phyloP scores from a whole-genome alignment of 2,113 vertebrate genomes.

The Neodon shergylaensis region DNA sequence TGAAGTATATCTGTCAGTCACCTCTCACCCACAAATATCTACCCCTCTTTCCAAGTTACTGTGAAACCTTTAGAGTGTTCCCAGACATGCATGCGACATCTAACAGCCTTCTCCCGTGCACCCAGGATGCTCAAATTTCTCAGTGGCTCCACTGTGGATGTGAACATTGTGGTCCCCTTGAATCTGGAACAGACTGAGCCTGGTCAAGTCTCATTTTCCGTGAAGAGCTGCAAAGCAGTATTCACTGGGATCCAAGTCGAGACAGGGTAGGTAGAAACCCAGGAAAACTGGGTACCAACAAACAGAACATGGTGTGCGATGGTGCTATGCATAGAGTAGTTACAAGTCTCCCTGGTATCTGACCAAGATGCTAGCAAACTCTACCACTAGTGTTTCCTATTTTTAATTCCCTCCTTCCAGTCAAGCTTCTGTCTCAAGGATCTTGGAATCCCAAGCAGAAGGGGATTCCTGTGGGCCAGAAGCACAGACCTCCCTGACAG shows the following conservation, averaged over 20 bases:
- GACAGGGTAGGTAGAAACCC: not conserved
- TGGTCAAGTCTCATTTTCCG: not conserved
- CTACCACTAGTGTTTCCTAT: not conserved
- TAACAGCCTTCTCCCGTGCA: not conserved
- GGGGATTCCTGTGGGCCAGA: not conserved
- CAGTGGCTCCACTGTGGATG: slow-evolving; percentile 16
- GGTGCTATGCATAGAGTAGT: not conserved
- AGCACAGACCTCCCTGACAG: not conserved
- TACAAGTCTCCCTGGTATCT: not conserved
- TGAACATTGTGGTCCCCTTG: slow-evolving; percentile 55
- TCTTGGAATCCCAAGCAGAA: not conserved
- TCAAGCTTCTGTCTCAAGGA: not conserved
- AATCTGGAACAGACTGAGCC: slow-evolving; percentile 36
- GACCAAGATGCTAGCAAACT: accelerated
- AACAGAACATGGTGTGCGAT: too few relatives aligned
- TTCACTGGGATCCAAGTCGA: accelerated
- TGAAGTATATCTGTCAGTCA: not conserved
- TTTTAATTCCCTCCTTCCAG: not conserved
- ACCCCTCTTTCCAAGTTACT: not conserved
- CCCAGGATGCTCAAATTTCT: slow-evolving; percentile 66
- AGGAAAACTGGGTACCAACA: not conserved
- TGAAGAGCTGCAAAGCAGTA: slow-evolving; percentile 71
- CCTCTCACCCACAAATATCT: not conserved
- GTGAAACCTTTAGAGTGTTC: not conserved
- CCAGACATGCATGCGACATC: not conserved